Conservation (phyloP, 2,113 vertebrate species). For the Neogobius melanostomus region DNA sequence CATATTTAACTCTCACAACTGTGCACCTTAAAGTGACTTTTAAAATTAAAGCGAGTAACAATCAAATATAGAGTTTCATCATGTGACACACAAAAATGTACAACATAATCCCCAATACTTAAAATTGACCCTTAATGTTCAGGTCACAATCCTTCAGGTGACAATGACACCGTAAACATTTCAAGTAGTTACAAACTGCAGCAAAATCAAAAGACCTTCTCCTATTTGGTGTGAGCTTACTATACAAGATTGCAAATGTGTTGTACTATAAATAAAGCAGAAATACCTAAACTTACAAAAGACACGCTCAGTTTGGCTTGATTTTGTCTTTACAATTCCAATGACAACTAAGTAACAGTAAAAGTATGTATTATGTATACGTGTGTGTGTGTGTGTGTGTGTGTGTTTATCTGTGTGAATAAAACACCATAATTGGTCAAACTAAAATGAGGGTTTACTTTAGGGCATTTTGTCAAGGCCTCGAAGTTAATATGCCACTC, state of each 20-base stretch:
- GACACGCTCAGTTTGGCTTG: neutral
- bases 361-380: too few relatives aligned
- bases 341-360: too few relatives aligned
- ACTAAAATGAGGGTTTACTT: neutral
- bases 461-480: neutral
- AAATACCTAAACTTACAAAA: neutral
- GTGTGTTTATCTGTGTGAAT: neutral
- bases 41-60: neutral
- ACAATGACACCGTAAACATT: conserved; percentile 56
- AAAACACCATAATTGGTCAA: neutral
- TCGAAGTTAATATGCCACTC: neutral
- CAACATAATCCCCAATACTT: neutral
- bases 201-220: neutral
- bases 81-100: neutral
- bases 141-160: neutral
- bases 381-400: neutral
- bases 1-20: too few relatives aligned
- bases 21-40: neutral
- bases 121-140: neutral
- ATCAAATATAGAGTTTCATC: neutral
- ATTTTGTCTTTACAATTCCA: neutral
- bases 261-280: conserved; percentile 5
- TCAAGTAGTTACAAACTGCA: conserved; percentile 32
- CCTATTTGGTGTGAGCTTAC: neutral
- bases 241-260: neutral